Percentiles rank a stretch among this genome's conserved stretches.
Evolutionary conservation across 2,888 invertebrate species (phyloP).

Genomic region (Ectemnius lituratus): DNA sequence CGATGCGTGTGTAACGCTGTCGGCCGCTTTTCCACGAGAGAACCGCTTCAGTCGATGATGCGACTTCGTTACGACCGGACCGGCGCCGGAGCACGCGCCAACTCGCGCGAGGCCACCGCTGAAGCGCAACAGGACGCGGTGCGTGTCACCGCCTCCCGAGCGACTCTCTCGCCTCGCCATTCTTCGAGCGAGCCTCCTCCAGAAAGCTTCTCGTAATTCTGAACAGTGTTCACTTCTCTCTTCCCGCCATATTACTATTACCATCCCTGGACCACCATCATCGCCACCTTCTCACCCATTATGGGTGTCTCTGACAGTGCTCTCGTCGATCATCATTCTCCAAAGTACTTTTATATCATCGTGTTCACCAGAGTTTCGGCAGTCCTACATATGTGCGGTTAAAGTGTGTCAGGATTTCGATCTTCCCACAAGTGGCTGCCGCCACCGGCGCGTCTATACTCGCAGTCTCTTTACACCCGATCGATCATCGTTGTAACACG

Average conservation of each 20-base stretch:
- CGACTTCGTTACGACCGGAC: slow-evolving; percentile 73
- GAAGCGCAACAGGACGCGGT: slow-evolving; percentile 48
- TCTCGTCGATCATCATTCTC: too few species aligned
- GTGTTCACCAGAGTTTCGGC: too few species aligned
- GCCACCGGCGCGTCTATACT: too few species aligned
- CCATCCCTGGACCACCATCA: not conserved
- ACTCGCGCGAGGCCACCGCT: slow-evolving; percentile 8
- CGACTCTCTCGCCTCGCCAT: not conserved
- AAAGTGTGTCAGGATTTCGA: too few species aligned
- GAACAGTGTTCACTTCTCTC: not conserved
- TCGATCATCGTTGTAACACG: too few species aligned
- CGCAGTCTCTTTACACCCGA: not conserved
- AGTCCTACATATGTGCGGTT: too few species aligned
- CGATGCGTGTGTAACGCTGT: slow-evolving; percentile 39
- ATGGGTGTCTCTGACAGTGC: too few species aligned
- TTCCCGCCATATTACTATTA: not conserved
- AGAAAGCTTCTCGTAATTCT: not conserved
- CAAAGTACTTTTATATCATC: too few species aligned
- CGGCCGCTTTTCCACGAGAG: slow-evolving; percentile 30
- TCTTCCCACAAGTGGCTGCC: too few species aligned
- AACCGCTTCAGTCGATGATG: slow-evolving; percentile 72
- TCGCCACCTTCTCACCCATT: not conserved
- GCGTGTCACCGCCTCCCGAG: slow-evolving; percentile 6
- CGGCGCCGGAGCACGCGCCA: slow-evolving; percentile 27
- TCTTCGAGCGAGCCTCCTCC: not conserved